A percentile compares a stretch with the other conserved stretches of the same genome.
These are phyloP conservation scores for Barnardius zonarius DNA, from an alignment of 2,113 vertebrate genomes.

Conservation along the genomic window DNA sequence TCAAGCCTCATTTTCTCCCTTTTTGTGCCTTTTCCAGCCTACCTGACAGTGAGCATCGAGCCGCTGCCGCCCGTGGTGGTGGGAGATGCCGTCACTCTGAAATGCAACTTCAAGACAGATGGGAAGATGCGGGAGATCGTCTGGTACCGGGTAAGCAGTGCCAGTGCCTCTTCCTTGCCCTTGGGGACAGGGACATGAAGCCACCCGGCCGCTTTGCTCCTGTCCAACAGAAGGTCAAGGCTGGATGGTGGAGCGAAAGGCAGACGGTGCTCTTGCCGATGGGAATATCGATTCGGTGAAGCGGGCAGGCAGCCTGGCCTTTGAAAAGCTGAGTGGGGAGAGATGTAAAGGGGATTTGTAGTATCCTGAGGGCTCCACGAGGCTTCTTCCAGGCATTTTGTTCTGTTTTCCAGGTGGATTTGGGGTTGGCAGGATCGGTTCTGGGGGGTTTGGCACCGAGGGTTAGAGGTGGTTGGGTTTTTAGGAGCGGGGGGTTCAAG, in stretches of 20 bases:
- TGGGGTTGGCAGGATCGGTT: neutral
- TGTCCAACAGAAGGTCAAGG: neutral
- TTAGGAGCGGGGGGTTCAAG: fast-evolving
- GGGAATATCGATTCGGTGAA: neutral
- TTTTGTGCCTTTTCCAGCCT: conserved; percentile 72
- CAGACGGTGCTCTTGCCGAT: neutral
- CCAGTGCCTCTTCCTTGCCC: neutral
- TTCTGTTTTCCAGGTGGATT: neutral
- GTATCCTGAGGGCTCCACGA: fast-evolving
- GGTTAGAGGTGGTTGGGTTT: neutral
- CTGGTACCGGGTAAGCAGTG: conserved; percentile 93
- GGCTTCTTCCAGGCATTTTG: neutral
- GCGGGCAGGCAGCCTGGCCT: neutral
- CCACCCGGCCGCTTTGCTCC: neutral
- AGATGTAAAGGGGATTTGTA: neutral
- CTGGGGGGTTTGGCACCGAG: neutral
- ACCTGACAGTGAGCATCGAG: conserved; percentile 97
- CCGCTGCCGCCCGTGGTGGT: conserved; percentile 94
- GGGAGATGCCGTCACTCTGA: conserved; percentile 94
- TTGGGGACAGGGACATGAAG: neutral
- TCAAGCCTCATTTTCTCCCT: fast-evolving
- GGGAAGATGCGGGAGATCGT: conserved; percentile 96
- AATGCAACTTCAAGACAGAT: conserved; percentile 99
- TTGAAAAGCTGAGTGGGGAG: fast-evolving
- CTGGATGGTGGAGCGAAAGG: neutral